Base-by-base conservation (phyloP, 2,888 invertebrate species). In the Tryphoninae sp. region DNA sequence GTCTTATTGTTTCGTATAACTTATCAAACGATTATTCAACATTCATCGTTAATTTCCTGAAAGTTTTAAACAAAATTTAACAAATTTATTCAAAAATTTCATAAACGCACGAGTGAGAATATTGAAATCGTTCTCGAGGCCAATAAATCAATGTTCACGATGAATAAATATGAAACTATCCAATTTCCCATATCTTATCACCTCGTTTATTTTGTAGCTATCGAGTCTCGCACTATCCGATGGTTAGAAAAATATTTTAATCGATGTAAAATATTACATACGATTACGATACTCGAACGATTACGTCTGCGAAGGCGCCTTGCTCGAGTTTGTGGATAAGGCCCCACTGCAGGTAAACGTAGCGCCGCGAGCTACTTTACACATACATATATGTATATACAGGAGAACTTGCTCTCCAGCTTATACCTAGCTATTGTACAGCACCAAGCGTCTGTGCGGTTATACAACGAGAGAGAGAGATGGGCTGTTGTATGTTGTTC, bases 401-500 rank as follows among this genome's bases (percentile, higher is more conserved):
- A 13, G 13, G 45, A 58, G 58, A 45, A 77, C 45, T 78, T 64
- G 81, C 73, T 59, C 45, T 75, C 58, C 26, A 23, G 45, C 59
- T 59, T 59, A 59, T 62, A 23, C 51, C 26, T 3, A 33, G 19
- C 61, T 49, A 62, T 74, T 64, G 77, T 68, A 69, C 67, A 22
- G 45, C 33, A 33, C 7, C 49, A 64, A 49, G 11, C 22, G 62
- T 59, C 58, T 74, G 64, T 68, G 68, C 40, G 58, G 68, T 62
- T 55, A 77, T 73, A 13, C 13, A 45, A 40, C 33, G 1, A 19
- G 58, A 42, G 51, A 42, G 51, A 65, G 51, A 61, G 58, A 59
- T 49, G 13, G 49, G 49, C 19, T 59, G 55, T 22, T 65, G 59
- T 71, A 65, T 74, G 65, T 82, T 82, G 51, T 82, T 45, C 59